Evolutionary conservation across 1,140 invertebrate genomes (phyloP), one percentile per base, ranked within the genome.

Genomic region (Centruroides vittatus): DNA sequence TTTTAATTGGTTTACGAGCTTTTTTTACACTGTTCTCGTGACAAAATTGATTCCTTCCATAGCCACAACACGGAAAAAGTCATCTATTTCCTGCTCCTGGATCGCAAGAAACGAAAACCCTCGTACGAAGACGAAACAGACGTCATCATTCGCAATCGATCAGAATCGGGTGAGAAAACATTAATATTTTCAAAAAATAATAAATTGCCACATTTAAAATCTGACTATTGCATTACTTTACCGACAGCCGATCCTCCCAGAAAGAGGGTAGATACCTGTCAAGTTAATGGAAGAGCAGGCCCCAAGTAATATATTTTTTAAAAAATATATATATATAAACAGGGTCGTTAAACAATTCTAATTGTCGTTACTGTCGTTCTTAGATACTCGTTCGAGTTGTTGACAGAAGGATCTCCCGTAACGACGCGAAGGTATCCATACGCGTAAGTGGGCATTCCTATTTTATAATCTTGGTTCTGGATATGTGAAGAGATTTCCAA

Each of bases 51-150:
- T 61, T 67, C 63, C 67, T 67, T 67, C 80, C 80, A 49, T 75
- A 98, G 94, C 71, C 95, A 99, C 75, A 99, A 99, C 74, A 98
- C 95, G 51, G 96, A 98, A 78, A 99, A 99, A 75, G 95, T 99
- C 47, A 97, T 94, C 67, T 99, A 98, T 76, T 98, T 98, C 75
- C 81, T 99, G 48, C 76, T 99, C 35, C 76, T 99, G 73, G 95
- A 98, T 74, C 81, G 96, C 63, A 99, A 99, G 76, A 79, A 93
- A 65, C 82, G 93, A 71, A 83, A 93, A 71, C 96, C 96, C 1
- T 91, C 93, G 49, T 83, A 87, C 55, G 95, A 98, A 74, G 96
- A 98, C 76, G 93, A 97, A 65, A 80, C 88, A 12, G 92, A 95
- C 70, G 78, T 81, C 49, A 78, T 86, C 13, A 80, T 86, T 47